phyloP scores from a whole-genome alignment of 2,888 invertebrate species.

The Trissonchulus sp. region DNA sequence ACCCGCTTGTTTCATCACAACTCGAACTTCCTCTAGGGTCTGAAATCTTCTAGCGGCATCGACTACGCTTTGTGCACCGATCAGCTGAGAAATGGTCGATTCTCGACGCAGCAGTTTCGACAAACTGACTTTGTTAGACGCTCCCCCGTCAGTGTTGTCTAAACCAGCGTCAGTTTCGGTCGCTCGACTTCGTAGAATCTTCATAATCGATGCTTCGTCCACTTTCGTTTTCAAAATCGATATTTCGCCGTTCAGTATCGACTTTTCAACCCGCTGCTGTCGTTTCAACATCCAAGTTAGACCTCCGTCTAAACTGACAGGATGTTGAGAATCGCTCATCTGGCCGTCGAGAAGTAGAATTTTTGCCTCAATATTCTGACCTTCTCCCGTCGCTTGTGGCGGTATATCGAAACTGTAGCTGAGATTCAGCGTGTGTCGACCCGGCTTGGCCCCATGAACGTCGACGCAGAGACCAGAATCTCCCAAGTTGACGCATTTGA shows the following conservation, averaged over 20 bases:
- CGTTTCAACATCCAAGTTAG: not conserved
- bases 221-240: not conserved
- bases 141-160: not conserved
- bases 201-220: not conserved
- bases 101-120: not conserved
- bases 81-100: not conserved
- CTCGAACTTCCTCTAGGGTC: conserved; percentile 53
- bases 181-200: not conserved
- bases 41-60: conserved; percentile 37
- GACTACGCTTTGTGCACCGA: not conserved
- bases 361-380: not conserved
- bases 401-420: not conserved
- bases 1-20: conserved; percentile 55
- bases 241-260: not conserved
- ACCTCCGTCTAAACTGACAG: not conserved
- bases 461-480: not conserved
- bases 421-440: not conserved
- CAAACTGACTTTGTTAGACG: not conserved
- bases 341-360: not conserved
- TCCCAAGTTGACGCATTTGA: not conserved
- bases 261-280: not conserved
- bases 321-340: not conserved
- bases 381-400: too few species aligned
- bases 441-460: not conserved
- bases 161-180: too few species aligned